A percentile compares a stretch with the other conserved stretches of the same genome.
Conservation (phyloP, 2,797 vertebrate genomes). For the Sebastes taczanowskii region DNA sequence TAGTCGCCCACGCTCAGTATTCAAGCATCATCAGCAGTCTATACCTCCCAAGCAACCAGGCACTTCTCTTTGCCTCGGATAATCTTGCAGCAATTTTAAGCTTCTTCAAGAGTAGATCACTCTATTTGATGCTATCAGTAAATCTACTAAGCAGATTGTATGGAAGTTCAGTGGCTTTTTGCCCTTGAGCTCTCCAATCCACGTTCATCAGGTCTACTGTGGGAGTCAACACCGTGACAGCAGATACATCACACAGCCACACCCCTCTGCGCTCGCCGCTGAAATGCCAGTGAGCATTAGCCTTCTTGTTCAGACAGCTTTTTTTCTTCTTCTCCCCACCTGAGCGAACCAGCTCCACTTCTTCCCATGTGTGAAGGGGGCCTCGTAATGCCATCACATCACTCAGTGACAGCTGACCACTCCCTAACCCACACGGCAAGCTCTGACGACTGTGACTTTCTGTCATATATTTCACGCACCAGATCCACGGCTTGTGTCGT, state of each 20-base stretch:
- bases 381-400: slow-evolving; percentile 64
- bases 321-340: slow-evolving; percentile 40
- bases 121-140: slow-evolving; percentile 60
- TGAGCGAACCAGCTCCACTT: slow-evolving; percentile 45
- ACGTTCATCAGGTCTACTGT: slow-evolving; percentile 41
- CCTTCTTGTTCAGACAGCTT: slow-evolving; percentile 43
- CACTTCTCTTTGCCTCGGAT: slow-evolving; percentile 34
- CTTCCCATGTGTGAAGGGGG: slow-evolving; percentile 50
- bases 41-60: background rate
- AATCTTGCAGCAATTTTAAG: slow-evolving; percentile 61
- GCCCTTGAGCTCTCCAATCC: slow-evolving; percentile 60
- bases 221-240: slow-evolving; percentile 60
- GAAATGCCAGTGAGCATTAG: slow-evolving; percentile 66
- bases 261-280: slow-evolving; percentile 39
- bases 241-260: slow-evolving; percentile 63
- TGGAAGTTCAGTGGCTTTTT: slow-evolving; percentile 44
- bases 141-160: slow-evolving; percentile 72
- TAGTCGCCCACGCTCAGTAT: background rate
- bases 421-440: slow-evolving; percentile 30
- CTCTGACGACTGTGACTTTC: slow-evolving; percentile 50
- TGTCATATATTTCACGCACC: slow-evolving; percentile 43
- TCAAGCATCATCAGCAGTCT: slow-evolving; percentile 15
- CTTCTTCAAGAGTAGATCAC: slow-evolving; percentile 64
- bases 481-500: slow-evolving; percentile 10
- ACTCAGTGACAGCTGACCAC: slow-evolving; percentile 72